Base-by-base conservation (phyloP, 2,797 vertebrate species). In the Mus minutoides region DNA sequence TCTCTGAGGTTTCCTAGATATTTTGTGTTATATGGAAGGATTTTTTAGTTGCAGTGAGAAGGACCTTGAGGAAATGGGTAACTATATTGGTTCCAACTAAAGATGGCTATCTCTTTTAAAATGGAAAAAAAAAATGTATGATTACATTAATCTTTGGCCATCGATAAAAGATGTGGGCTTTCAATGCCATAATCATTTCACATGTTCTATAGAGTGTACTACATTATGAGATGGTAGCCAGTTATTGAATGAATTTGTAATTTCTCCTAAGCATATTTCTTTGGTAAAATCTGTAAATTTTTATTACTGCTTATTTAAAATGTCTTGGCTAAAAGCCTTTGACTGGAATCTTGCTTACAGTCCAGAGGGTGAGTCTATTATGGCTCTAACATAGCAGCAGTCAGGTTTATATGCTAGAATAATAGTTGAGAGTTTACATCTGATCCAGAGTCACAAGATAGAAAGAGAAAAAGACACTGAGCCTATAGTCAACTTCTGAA, bases 131-230 rank as follows among this genome's bases (percentile, higher is more conserved):
- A 31, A 4, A 43, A 49, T 54, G 1, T 49, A 1, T 2, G 2
- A 40, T 19, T 11, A 17, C 9, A 24, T 19, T 43, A 34, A 1
- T 21, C 17, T 54, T 17, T 58, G 19, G 24, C 34, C 17, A 0
- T 6, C 10, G 11, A 40, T 40, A 40, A 0, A 26, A 1, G 2
- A 0, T 1, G 17, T 34, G 6, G n/a, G 0, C 40, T 60, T 34
- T 22, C 4, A 62, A 16, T 46, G 5, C 3, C 2, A 16, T 11
- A 40, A 26, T 73, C 16, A 73, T n/a, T 49, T 22, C 60, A 85
- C 6, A 3, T 75, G 80, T 52, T 60, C n/a, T 56, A 26, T 56
- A 16, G 17, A 1, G 0, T 6, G 64, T 58, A 3, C 31, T 76
- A 31, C 24, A 13, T 37, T 24, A 6, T 67, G 54, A 58, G 54